Evolutionary conservation across 35 echinoderm and acorn worm species (phyloP), one percentile per base, ranked within the genome.

Genomic region (Strongylocentrotus purpuratus): DNA sequence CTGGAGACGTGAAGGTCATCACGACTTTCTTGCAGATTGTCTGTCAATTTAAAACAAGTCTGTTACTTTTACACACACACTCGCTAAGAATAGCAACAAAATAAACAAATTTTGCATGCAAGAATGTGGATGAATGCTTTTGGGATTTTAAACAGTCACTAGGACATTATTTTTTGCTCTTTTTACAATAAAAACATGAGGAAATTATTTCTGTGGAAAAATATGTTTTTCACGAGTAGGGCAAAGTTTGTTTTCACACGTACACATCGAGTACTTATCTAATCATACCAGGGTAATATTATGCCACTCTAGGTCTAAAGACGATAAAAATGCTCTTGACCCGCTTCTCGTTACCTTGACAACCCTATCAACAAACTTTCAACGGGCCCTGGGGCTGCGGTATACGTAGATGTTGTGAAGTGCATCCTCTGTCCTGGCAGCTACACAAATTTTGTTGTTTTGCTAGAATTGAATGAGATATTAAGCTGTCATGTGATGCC

Each of bases 271-370:
- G 20, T 78, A 78, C 65, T 78, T 78, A 78, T 78, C 65, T 78
- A 22, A 78, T n/a, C 65, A 28, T 28, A 22, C 20, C 65, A 78
- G 65, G 65, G 65, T n/a, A 78, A 78, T 78, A 78, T 78, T 78
- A 78, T 78, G 65, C 28, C 20, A 78, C 22, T 78, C 65, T 28
- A 78, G 0, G 22, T 78, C n/a, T 31, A 28, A 78, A 78, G 18
- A 78, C 0, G 22, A n/a, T 15, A 45, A 15, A 89, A 5, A 89
- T 89, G 87, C 87, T 89, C 87, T 89, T 89, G 87, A 89, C 87
- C 87, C 31, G 1, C 4, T 17, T 89, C 87, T 46, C 87, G 9
- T 89, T 0, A 89, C 87, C 33, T 18, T 89, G 87, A 31, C 25
- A 45, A 89, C 87, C 33, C 12, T 31, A 89, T 89, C 87, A 89